Evolutionary conservation across 23 tunicate species (phyloP), one percentile per base, ranked within the genome.

Genomic region (Botrylloides violaceus): DNA sequence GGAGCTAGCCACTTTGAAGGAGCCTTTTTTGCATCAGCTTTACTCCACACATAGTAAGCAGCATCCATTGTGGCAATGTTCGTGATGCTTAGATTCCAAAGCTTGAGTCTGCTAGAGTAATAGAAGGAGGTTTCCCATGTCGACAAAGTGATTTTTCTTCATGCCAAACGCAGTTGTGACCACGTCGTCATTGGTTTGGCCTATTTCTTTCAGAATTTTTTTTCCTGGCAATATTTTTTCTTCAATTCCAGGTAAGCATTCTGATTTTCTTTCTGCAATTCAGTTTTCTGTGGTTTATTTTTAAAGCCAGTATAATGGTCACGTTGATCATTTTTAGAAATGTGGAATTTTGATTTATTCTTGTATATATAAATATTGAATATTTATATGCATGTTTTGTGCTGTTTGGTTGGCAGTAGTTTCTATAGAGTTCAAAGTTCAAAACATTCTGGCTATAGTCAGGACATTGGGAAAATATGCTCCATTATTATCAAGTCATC

Each of bases 1-100:
- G 23, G 64, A 18, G 64, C 26, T 59, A 22, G 64, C 64, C 7
- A 59, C 64, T 22, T 59, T n/a, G 27, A 9, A 59, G 28, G 64
- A 23, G 6, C 64, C 64, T 26, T 59, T 59, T 59, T 59, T 59
- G 29, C 64, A 9, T 59, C 64, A 59, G 64, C 27, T 59, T 59
- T n/a, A 26, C 19, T 59, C 64, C 64, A 59, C 27, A 59, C 7
- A 59, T 12, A 43, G 53, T 15, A 43, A 7, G 53, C 15, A 7
- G 53, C 15, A 7, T 43, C 15, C 53, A 43, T 43, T 7, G 26
- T 12, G 27, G 6, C 27, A 12, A 59, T 59, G 27, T 59, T 22
- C 7, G 64, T 59, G 6, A 59, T 26, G 23, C 18, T 59, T 9
- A 59, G 19, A 22, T 59, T 59, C 18, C 9, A 22, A 26, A 12